phyloP scores from a whole-genome alignment of 2,113 vertebrate species.

The Numenius arquata region DNA sequence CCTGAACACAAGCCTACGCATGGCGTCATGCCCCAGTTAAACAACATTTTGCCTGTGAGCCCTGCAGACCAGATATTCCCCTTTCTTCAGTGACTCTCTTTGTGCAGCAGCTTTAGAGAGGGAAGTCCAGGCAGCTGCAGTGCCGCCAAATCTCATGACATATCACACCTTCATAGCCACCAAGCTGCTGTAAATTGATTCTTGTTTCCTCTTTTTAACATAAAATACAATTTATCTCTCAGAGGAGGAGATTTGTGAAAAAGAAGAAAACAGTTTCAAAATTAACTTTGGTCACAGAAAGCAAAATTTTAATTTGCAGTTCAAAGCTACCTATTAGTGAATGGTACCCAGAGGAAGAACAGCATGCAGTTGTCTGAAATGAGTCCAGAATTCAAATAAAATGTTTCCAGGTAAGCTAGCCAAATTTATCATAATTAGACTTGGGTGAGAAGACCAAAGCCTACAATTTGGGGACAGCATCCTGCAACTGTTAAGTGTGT shows the following conservation, averaged over 20 bases:
- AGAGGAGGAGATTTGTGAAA: not conserved
- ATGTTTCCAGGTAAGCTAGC: constrained; percentile 25
- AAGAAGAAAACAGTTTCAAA: not conserved
- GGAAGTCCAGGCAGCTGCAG: not conserved
- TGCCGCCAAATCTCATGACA: not conserved
- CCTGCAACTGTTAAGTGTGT: not conserved
- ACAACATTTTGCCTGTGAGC: not conserved
- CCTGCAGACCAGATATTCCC: not conserved
- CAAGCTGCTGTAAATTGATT: not conserved
- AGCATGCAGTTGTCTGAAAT: not conserved
- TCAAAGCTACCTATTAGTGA: not conserved
- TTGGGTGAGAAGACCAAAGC: not conserved
- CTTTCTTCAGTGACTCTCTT: not conserved
- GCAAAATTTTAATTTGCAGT: constrained; percentile 23
- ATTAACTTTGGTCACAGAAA: constrained; percentile 3
- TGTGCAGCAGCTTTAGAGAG: not conserved
- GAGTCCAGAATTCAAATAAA: constrained; percentile 8
- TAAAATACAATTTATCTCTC: not conserved
- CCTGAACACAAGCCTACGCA: not conserved
- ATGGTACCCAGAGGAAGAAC: not conserved
- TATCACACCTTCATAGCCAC: not conserved
- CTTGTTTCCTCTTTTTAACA: not conserved
- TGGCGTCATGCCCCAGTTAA: not conserved
- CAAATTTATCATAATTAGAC: not conserved
- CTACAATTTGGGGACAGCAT: not conserved